phyloP scores from a whole-genome alignment of 2,113 vertebrate species.

The Prunella himalayana region DNA sequence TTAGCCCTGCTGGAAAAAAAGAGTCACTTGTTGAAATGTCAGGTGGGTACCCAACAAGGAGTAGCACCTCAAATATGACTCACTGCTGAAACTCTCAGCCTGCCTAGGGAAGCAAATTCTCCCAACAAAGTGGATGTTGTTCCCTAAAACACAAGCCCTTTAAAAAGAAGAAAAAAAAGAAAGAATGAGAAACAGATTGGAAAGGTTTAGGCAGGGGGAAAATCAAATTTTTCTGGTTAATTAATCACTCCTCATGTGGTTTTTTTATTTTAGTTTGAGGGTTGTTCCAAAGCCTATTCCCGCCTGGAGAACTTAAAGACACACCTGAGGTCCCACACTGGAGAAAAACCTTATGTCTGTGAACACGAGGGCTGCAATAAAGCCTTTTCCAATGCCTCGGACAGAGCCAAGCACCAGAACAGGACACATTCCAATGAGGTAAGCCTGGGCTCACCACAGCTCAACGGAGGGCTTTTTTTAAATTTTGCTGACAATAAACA shows the following conservation, averaged over 20 bases:
- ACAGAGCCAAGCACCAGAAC: conserved; percentile 98
- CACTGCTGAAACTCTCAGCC: neutral
- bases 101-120: conserved; percentile 13
- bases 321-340: conserved; percentile 96
- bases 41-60: conserved; percentile 3
- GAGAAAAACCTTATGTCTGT: conserved; percentile 97
- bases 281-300: conserved; percentile 95
- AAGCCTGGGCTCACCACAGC: neutral
- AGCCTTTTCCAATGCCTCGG: conserved; percentile 97
- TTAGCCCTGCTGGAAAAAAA: conserved; percentile 1
- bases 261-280: conserved; percentile 87
- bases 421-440: conserved; percentile 98
- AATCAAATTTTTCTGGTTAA: conserved; percentile 52
- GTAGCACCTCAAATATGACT: conserved; percentile 39
- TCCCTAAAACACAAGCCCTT: conserved; percentile 54
- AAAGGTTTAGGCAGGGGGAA: conserved; percentile 24
- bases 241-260: conserved; percentile 47
- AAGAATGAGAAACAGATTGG: conserved; percentile 66
- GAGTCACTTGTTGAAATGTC: conserved; percentile 27
- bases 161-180: conserved; percentile 5
- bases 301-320: conserved; percentile 98
- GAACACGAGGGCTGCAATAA: conserved; percentile 98
- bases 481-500: conserved; percentile 58
- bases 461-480: neutral
- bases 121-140: conserved; percentile 60